Conservation (phyloP, 2,113 vertebrate genomes). For the Bubo bubo region DNA sequence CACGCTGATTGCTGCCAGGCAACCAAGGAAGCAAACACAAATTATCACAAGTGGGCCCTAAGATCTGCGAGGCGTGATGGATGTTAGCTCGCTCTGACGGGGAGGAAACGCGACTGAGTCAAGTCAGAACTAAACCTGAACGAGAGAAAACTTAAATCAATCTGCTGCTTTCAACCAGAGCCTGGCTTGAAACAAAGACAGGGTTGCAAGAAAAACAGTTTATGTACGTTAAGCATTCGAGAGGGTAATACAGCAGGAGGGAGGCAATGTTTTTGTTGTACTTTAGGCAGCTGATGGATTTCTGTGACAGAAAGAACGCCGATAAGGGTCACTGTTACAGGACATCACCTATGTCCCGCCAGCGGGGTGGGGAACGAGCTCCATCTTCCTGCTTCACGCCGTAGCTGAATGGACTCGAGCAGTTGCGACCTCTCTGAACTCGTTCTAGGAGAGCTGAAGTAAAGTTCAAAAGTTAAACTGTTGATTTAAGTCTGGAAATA, state of each 20-base stretch:
- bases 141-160: background rate
- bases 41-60: background rate
- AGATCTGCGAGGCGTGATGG: background rate
- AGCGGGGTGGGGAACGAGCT: fast-evolving
- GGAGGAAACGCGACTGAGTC: fast-evolving
- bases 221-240: fast-evolving
- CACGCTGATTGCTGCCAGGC: background rate
- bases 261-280: fast-evolving
- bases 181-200: background rate
- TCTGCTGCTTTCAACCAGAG: background rate
- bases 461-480: background rate
- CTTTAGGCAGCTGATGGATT: background rate
- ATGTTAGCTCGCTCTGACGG: fast-evolving
- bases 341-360: background rate
- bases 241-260: background rate
- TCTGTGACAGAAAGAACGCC: background rate
- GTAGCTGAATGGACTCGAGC: background rate
- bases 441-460: background rate
- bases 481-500: background rate
- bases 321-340: background rate
- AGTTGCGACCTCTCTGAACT: background rate
- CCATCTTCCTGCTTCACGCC: fast-evolving
- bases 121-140: background rate
- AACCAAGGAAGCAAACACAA: background rate
- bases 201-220: background rate